Evolutionary conservation across 2,797 vertebrate species (phyloP).

Genomic region (Pogonophryne albipinna): DNA sequence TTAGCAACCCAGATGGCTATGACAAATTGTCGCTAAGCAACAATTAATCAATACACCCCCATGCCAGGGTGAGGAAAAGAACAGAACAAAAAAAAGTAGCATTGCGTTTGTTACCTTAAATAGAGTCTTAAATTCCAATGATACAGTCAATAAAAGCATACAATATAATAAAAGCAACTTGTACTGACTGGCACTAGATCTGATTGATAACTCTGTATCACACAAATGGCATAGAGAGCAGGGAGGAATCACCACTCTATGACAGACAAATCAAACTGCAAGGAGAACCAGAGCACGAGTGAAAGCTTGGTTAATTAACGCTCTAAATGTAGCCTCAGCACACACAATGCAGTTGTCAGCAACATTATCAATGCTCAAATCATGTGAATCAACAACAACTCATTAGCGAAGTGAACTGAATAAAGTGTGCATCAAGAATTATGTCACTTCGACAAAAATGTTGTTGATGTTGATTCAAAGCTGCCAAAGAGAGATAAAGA

Average conservation of each 20-base stretch:
- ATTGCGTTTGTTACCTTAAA: not conserved
- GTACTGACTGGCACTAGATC: not conserved
- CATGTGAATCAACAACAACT: slow-evolving; percentile 50
- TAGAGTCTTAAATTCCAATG: not conserved
- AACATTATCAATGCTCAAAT: slow-evolving; percentile 49
- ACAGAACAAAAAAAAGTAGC: not conserved
- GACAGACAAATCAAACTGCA: slow-evolving; percentile 62
- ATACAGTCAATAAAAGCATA: not conserved
- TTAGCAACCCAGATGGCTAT: slow-evolving; percentile 41
- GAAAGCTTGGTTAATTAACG: slow-evolving; percentile 69
- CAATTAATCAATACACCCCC: slow-evolving; percentile 45
- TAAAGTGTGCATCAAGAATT: not conserved
- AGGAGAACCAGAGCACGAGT: slow-evolving; percentile 52
- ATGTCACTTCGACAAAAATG: not conserved
- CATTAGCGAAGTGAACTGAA: slow-evolving; percentile 9
- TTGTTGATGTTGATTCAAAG: not conserved
- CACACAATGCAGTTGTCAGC: slow-evolving; percentile 53
- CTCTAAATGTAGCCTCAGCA: slow-evolving; percentile 70
- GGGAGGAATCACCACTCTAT: slow-evolving; percentile 24
- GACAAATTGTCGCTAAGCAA: slow-evolving; percentile 52
- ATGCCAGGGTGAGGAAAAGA: slow-evolving; percentile 1
- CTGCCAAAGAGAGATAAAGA: slow-evolving; percentile 9
- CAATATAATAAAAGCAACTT: not conserved
- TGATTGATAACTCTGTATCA: not conserved
- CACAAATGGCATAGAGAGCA: not conserved